Evolutionary conservation across 2,888 invertebrate species (phyloP).

Genomic region (Megastigmus dorsalis): DNA sequence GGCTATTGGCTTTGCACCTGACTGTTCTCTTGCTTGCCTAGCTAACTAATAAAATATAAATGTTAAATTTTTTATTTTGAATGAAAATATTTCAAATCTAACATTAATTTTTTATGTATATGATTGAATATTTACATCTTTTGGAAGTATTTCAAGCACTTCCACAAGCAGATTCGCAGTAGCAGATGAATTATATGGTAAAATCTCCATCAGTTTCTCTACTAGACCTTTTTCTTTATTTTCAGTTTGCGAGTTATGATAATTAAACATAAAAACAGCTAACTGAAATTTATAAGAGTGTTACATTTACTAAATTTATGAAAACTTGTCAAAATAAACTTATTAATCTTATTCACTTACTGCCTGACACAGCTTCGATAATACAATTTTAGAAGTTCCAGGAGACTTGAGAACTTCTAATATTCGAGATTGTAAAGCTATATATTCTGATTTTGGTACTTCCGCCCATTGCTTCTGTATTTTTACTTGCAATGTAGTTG

Average conservation of each 20-base stretch:
- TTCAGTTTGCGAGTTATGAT: constrained; percentile 76
- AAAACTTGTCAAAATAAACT: no score
- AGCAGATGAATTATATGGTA: constrained; percentile 79
- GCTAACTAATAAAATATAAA: constrained; percentile 59
- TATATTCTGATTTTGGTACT: constrained; percentile 87
- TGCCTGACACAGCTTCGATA: constrained; percentile 90
- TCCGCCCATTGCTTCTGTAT: constrained; percentile 91
- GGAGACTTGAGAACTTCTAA: constrained; percentile 85
- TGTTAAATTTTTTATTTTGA: background rate
- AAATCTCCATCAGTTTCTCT: constrained; percentile 83
- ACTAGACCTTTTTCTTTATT: constrained; percentile 81
- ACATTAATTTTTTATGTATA: constrained; percentile 18
- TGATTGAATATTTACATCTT: constrained; percentile 81
- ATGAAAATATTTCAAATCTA: constrained; percentile 21
- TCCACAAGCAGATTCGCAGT: constrained; percentile 83
- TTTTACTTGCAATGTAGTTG: constrained; percentile 91
- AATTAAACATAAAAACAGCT: constrained; percentile 88
- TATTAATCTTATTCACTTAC: no score
- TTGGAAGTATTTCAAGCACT: constrained; percentile 90
- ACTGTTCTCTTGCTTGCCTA: constrained; percentile 59
- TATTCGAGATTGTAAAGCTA: constrained; percentile 85
- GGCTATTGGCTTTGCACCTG: constrained; percentile 55
- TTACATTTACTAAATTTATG: background rate
- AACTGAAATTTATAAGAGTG: constrained; percentile 77
- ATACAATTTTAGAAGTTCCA: constrained; percentile 88